Conservation (phyloP, 2,113 vertebrate species). For the Laterallus jamaicensis region DNA sequence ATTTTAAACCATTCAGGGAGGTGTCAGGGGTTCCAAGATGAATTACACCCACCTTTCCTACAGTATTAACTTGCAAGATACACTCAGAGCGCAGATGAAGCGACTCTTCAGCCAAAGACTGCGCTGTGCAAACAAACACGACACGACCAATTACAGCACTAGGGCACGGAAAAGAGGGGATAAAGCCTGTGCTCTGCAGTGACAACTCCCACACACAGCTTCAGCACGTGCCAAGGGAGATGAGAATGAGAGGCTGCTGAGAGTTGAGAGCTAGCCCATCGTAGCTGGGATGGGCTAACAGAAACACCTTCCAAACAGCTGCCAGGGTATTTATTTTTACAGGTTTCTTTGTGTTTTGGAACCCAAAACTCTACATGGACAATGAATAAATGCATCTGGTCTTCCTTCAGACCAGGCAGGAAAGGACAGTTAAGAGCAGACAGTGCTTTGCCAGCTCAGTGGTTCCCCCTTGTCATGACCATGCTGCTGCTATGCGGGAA, state of each 20-base stretch:
- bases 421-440: not conserved
- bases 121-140: not conserved
- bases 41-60: not conserved
- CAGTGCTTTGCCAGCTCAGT: not conserved
- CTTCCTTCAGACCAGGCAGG: not conserved
- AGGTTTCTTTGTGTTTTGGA: not conserved
- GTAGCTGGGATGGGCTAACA: not conserved
- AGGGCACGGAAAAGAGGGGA: not conserved
- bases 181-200: not conserved
- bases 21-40: not conserved
- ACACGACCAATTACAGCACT: not conserved
- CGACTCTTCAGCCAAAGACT: not conserved
- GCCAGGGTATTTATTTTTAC: not conserved
- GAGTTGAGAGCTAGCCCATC: not conserved
- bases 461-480: not conserved
- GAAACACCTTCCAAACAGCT: not conserved
- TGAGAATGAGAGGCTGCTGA: not conserved
- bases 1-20: not conserved
- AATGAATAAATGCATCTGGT: not conserved
- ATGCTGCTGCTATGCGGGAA: not conserved
- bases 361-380: not conserved
- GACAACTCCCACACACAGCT: not conserved
- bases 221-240: not conserved
- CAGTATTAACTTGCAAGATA: not conserved
- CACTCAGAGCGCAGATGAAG: not conserved